Base-by-base conservation (phyloP, 2,797 vertebrate genomes). In the Loris lydekkerianus region DNA sequence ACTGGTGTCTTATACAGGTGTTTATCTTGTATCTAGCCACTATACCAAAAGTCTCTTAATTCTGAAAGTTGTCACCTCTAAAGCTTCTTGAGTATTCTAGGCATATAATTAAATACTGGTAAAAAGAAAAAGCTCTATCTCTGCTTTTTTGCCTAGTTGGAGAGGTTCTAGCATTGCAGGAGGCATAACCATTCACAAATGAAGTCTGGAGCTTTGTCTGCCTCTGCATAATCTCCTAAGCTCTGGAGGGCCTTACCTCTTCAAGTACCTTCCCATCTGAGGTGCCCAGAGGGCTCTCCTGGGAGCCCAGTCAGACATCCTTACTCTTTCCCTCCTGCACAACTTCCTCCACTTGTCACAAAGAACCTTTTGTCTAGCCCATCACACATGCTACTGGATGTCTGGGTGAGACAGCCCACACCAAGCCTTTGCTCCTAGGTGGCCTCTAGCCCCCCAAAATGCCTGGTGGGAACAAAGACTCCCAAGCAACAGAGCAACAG, bases 21-120 rank as follows among this genome's bases (percentile, higher is more conserved):
- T 92, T 78, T 85, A 63, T 67, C 63, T 85, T 84, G 10, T 92
- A 86, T 80, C 90, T 53, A 93, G 85, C 40, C 69, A 73, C 27
- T 29, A 31, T 67, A 60, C 17, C 43, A 77, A 88, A 53, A 63
- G 58, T 75, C 89, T 46, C 67, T 69, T 84, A 85, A 77, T 81
- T 94, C 70, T 87, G 21, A 77, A 61, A 40, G 37, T 20, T 82
- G 34, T 61, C 8, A 20, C 8, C 15, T 27, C 31, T 27, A 34
- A 73, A 49, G 7, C 82, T 40, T 80, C 63, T 93, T n/a, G 73
- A 63, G 82, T 83, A 91, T 96, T 78, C 63, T 88, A 76, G 65
- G 17, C 67, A 76, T 31, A 72, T 37, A 43, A 37, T 95, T 40
- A 84, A 92, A 43, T 80, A 89, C 21, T 17, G 65, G 46, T 34